A percentile compares a stretch with the other conserved stretches of the same genome.
phyloP scores from a whole-genome alignment of 2,888 invertebrate genomes.

The Agrotis exclamationis region DNA sequence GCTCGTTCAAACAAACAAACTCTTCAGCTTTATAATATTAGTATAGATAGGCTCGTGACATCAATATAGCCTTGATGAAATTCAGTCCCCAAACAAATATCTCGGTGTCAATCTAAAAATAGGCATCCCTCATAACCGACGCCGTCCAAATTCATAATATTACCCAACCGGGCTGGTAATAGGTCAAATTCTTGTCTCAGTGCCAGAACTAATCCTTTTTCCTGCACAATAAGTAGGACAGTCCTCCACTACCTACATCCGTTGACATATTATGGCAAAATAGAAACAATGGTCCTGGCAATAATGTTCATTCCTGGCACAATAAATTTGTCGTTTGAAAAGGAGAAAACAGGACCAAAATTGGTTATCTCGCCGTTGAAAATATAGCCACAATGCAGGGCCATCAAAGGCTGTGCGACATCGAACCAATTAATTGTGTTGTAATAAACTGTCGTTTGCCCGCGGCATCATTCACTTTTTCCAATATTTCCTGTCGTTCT shows the following conservation, averaged over 20 bases:
- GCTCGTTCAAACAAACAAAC: too few species aligned
- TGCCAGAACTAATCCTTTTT: constrained; percentile 32
- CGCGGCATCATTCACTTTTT: constrained; percentile 38
- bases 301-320: constrained; percentile 35
- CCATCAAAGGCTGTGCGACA: constrained; percentile 53
- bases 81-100: not conserved
- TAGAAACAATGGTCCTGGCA: constrained; percentile 3
- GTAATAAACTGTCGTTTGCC: constrained; percentile 52
- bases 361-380: constrained; percentile 33
- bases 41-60: too few species aligned
- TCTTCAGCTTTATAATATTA: too few species aligned
- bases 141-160: constrained; percentile 28
- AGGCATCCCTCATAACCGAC: constrained; percentile 18
- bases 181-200: constrained; percentile 26
- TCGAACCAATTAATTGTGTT: constrained; percentile 56
- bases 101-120: constrained; percentile 11
- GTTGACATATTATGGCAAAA: constrained; percentile 28
- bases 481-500: constrained; percentile 44
- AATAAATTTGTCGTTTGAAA: constrained; percentile 33
- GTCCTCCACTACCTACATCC: constrained; percentile 4
- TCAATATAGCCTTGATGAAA: not conserved
- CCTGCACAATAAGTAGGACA: constrained; percentile 39
- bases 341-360: constrained; percentile 29
- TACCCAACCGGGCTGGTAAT: constrained; percentile 14
- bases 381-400: constrained; percentile 30